These are phyloP conservation scores for Pituophis catenifer DNA, from an alignment of 2,113 vertebrate species.

Conservation along the genomic window DNA sequence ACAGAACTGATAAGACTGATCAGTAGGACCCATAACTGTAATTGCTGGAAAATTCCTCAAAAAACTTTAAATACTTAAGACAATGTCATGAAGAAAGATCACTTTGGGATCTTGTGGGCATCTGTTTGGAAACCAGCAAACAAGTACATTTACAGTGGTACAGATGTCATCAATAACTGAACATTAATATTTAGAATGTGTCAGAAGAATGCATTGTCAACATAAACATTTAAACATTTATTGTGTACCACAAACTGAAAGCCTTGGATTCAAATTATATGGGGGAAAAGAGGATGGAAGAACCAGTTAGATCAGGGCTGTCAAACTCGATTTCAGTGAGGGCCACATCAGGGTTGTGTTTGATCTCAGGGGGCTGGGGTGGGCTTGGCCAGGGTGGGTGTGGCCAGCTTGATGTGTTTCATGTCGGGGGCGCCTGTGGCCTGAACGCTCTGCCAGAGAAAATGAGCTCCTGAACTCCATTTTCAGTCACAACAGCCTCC, in stretches of 20 bases:
- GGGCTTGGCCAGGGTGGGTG: no score
- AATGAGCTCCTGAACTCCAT: no score
- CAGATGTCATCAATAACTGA: neutral
- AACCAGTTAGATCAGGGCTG: neutral
- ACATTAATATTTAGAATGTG: conserved; percentile 12
- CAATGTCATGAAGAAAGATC: neutral
- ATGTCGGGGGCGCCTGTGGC: no score
- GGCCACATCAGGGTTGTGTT: no score
- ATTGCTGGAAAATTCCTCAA: neutral
- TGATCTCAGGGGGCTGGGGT: no score
- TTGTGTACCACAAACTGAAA: conserved; percentile 5
- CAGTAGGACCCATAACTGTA: neutral
- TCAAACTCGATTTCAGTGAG: no score
- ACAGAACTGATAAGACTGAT: neutral
- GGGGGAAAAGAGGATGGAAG: neutral
- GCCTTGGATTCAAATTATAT: neutral
- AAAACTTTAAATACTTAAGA: neutral
- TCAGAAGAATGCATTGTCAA: neutral
- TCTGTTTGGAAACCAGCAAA: neutral
- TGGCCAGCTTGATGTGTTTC: no score
- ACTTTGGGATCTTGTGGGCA: neutral
- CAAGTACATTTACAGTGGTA: neutral
- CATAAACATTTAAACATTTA: neutral
- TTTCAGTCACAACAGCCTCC: no score
- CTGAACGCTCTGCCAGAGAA: no score